Evolutionary conservation across 2,113 vertebrate genomes (phyloP), one percentile per base, ranked within the genome.

Genomic region (Anhinga rufa): DNA sequence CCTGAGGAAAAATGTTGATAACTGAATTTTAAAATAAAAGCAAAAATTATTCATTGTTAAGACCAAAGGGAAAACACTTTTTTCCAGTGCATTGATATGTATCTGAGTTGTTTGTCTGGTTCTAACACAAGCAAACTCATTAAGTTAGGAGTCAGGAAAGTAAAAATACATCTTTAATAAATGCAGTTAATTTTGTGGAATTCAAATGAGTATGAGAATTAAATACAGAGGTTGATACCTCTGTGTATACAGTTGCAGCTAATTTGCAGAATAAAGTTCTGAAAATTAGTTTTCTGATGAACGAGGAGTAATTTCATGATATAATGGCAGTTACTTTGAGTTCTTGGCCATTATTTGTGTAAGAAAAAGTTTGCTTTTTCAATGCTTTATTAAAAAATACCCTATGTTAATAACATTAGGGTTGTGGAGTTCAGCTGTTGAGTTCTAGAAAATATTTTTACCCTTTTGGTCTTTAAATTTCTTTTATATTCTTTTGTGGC

Each of bases 161-260:
- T 88, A 76, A 94, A 95, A 91, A 85, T 87, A 46, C 28, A 20
- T 86, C 46, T 82, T 89, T 94, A 87, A 87, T 85, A 94, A 94
- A 64, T 72, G n/a, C 14, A 38, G 6, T 91, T 88, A 86, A 75
- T 93, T 92, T 76, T 71, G 17, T 91, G 61, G 29, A 75, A 82
- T 89, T 81, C 18, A 87, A 92, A 82, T 87, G 17, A 79, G 7
- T 61, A 31, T 75, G 29, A 76, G 20, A 68, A 78, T 91, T 64
- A 88, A 91, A 89, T 58, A 55, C 20, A 36, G 34, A 40, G 55
- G 10, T 19, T 78, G 74, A 48, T 87, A 46, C 20, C 11, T 88
- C 61, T 79, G 20, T 82, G 64, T 68, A 12, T 76, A 58, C 14
- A 55, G 22, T 78, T 87, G 65, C 10, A 92, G 21, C 17, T 93